phyloP scores from a whole-genome alignment of 2,113 vertebrate genomes.

The Syngnathus scovelli region DNA sequence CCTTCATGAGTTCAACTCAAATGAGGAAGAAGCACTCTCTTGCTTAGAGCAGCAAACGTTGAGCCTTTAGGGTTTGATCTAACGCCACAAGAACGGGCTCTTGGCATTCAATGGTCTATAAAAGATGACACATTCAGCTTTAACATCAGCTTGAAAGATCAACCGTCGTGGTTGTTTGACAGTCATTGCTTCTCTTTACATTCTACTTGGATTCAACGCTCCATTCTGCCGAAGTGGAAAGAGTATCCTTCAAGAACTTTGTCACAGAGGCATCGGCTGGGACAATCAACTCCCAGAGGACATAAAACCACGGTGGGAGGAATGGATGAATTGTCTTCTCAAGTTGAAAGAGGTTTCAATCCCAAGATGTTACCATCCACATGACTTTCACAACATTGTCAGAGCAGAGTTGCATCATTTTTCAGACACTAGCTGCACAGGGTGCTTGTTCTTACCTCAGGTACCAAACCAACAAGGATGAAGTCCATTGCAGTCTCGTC shows the following conservation, averaged over 20 bases:
- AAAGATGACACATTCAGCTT: too few relatives aligned
- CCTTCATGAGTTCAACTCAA: too few relatives aligned
- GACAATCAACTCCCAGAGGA: conserved; percentile 12
- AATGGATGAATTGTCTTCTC: not conserved
- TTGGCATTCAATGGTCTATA: too few relatives aligned
- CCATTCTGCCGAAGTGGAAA: not conserved
- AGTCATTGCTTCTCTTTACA: too few relatives aligned
- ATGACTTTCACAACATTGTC: not conserved
- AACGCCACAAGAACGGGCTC: too few relatives aligned
- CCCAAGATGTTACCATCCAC: conserved; percentile 6
- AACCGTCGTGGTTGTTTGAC: too few relatives aligned
- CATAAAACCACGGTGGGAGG: conserved; percentile 1
- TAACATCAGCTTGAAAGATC: too few relatives aligned
- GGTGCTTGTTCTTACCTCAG: not conserved
- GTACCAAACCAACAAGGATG: not conserved
- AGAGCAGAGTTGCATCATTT: not conserved
- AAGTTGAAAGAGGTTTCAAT: not conserved
- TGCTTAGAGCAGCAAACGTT: too few relatives aligned
- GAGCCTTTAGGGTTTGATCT: too few relatives aligned
- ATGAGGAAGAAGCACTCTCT: too few relatives aligned
- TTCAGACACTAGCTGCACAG: not conserved
- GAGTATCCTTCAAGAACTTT: too few relatives aligned
- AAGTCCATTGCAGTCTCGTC: not conserved
- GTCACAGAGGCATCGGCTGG: not conserved
- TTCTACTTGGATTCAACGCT: not conserved